These are phyloP conservation scores for Dasysyrphus albostriatus DNA, from an alignment of 2,888 invertebrate genomes.

Conservation along the genomic window DNA sequence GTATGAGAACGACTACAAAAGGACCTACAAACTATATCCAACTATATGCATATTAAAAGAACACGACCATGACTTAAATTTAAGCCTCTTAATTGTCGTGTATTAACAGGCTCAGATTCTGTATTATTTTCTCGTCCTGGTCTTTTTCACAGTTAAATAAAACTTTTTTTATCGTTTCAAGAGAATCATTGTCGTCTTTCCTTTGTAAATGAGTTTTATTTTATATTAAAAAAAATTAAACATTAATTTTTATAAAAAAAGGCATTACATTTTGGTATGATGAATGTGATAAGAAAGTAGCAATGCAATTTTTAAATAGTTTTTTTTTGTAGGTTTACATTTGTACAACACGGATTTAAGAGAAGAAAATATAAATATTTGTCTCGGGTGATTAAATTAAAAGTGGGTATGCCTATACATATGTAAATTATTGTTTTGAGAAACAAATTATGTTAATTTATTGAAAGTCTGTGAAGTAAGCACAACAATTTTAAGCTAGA, in stretches of 20 bases:
- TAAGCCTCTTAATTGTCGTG: constrained; percentile 37
- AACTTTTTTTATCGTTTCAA: constrained; percentile 24
- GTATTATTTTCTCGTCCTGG: constrained; percentile 18
- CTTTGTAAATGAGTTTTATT: neutral
- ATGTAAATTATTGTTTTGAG: too few relatives aligned
- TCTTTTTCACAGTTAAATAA: constrained; percentile 32
- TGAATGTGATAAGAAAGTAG: constrained; percentile 18
- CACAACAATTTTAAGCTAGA: too few relatives aligned
- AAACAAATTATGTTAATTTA: too few relatives aligned
- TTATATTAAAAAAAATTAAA: neutral
- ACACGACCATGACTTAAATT: constrained; percentile 37
- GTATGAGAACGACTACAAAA: neutral
- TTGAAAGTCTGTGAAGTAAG: too few relatives aligned
- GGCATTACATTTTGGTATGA: neutral
- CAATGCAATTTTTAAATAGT: neutral
- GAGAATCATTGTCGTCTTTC: neutral
- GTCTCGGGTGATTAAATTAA: too few relatives aligned
- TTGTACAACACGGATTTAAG: too few relatives aligned
- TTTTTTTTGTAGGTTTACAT: too few relatives aligned
- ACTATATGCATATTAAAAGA: constrained; percentile 7
- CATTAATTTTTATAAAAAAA: constrained; percentile 15
- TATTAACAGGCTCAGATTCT: constrained; percentile 24
- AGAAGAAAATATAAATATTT: too few relatives aligned
- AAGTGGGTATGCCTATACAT: too few relatives aligned
- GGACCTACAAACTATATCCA: neutral